phyloP scores from a whole-genome alignment of 2,113 vertebrate species.

The Gallinago jamesoni region DNA sequence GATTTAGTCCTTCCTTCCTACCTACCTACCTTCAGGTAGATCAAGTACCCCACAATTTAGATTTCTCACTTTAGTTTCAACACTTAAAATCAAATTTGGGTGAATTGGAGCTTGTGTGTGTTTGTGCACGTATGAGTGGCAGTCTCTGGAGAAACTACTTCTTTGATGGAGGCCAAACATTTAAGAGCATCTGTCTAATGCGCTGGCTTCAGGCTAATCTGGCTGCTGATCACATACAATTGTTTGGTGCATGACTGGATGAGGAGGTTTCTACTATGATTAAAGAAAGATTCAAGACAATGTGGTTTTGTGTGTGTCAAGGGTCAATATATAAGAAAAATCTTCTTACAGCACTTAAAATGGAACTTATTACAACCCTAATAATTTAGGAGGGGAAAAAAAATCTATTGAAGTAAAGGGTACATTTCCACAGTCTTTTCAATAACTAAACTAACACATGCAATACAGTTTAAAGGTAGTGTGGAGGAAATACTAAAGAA shows the following conservation, averaged over 20 bases:
- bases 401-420: conserved; percentile 10
- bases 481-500: conserved; percentile 17
- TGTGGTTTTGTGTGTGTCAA: conserved; percentile 78
- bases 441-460: conserved; percentile 40
- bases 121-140: neutral
- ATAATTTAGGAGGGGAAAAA: conserved; percentile 68
- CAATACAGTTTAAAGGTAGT: conserved; percentile 8
- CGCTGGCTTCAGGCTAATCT: conserved; percentile 1
- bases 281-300: conserved; percentile 74
- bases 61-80: neutral
- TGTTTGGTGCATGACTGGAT: conserved; percentile 28
- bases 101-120: neutral
- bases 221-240: conserved; percentile 48
- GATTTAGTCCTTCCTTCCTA: neutral
- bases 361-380: conserved; percentile 79
- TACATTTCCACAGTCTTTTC: conserved; percentile 45
- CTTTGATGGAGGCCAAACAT: neutral
- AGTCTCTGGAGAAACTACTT: neutral
- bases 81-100: neutral
- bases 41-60: neutral
- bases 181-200: neutral
- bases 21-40: neutral
- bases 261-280: conserved; percentile 60
- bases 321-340: conserved; percentile 77
- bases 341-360: conserved; percentile 73